These are phyloP conservation scores for Stichopus chloronotus DNA, from an alignment of 35 echinoderm and acorn worm genomes.

Conservation along the genomic window DNA sequence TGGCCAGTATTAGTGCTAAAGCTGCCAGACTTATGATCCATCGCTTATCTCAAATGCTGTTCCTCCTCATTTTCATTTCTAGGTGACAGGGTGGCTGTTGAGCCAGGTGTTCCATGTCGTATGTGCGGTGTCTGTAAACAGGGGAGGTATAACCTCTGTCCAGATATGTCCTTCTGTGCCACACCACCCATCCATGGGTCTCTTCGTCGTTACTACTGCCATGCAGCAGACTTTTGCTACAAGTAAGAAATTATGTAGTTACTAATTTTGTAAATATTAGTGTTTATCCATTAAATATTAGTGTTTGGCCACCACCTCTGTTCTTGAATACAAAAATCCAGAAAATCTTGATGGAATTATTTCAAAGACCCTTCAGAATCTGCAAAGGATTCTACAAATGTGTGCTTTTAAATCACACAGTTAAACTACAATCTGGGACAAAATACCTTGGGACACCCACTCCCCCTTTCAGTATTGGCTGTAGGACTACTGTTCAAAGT, in stretches of 20 bases:
- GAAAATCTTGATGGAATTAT: no score
- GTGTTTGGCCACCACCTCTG: neutral
- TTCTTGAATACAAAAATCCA: no score
- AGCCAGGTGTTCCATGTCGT: slow-evolving; percentile 93
- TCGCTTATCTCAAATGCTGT: neutral
- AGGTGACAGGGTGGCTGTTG: slow-evolving; percentile 97
- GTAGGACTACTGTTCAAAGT: no score
- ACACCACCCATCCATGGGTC: slow-evolving; percentile 84
- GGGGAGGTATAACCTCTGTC: slow-evolving; percentile 90
- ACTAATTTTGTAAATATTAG: neutral
- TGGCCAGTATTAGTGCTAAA: neutral
- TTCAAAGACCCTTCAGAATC: no score
- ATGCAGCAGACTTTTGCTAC: slow-evolving; percentile 98
- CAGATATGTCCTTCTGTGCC: slow-evolving; percentile 84
- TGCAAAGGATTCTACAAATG: no score
- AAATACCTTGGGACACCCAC: no score
- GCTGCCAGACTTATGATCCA: neutral
- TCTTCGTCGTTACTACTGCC: slow-evolving; percentile 82
- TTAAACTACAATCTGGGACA: no score
- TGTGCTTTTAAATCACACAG: no score
- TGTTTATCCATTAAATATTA: neutral
- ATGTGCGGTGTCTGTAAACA: slow-evolving; percentile 83
- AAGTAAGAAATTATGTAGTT: slow-evolving; percentile 64
- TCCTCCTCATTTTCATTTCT: neutral
- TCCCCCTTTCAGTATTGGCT: no score